phyloP scores from a whole-genome alignment of 2,797 vertebrate species.

The Hirundo rustica region DNA sequence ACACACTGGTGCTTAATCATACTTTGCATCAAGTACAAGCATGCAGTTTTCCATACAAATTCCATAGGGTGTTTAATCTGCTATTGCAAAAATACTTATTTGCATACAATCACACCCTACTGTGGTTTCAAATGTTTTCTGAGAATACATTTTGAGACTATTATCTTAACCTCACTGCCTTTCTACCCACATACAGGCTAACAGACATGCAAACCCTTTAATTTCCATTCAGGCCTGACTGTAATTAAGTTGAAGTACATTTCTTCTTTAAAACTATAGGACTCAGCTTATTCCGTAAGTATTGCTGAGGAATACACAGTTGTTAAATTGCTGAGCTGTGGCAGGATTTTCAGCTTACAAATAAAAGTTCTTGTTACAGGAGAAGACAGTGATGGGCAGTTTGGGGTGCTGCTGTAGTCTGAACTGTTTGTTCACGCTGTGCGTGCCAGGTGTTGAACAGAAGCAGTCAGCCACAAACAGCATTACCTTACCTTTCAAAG shows the following conservation, averaged over 20 bases:
- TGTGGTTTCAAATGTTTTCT: constrained; percentile 63
- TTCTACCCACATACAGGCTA: constrained; percentile 59
- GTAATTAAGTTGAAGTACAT: constrained; percentile 46
- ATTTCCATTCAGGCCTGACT: constrained; percentile 52
- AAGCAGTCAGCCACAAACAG: background rate
- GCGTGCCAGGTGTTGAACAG: background rate
- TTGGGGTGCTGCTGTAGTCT: background rate
- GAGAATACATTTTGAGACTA: constrained; percentile 52
- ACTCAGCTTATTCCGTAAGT: background rate
- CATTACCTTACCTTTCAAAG: background rate
- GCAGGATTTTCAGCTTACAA: background rate
- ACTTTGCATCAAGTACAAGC: constrained; percentile 56
- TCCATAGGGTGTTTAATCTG: constrained; percentile 66
- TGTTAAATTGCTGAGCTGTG: background rate
- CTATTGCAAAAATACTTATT: constrained; percentile 68
- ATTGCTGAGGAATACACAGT: background rate
- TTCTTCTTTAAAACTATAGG: constrained; percentile 16
- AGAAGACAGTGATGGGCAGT: background rate
- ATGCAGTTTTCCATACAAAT: constrained; percentile 59
- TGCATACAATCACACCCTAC: constrained; percentile 70
- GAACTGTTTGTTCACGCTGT: background rate
- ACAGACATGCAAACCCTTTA: constrained; percentile 58
- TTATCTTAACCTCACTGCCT: constrained; percentile 68
- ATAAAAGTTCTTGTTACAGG: background rate
- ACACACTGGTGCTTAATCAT: constrained; percentile 47